phyloP scores from a whole-genome alignment of 2,797 vertebrate genomes.

The Myripristis jacobus region DNA sequence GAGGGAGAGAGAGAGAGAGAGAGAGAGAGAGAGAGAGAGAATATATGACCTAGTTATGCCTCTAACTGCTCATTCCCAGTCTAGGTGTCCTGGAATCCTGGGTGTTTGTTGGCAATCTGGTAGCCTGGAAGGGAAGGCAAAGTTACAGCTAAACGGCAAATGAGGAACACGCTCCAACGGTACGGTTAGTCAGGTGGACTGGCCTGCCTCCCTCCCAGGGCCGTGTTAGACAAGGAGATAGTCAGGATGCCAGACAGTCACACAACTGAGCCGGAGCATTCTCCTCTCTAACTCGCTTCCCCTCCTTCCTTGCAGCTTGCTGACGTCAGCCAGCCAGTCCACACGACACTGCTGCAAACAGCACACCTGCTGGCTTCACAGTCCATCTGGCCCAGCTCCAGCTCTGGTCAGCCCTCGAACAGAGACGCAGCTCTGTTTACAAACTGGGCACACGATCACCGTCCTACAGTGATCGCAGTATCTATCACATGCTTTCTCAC shows the following conservation, averaged over 20 bases:
- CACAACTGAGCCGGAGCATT: slow-evolving; percentile 45
- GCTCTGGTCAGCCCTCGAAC: slow-evolving; percentile 64
- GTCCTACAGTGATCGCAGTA: slow-evolving; percentile 45
- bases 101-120: slow-evolving; percentile 38
- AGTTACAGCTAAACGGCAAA: slow-evolving; percentile 44
- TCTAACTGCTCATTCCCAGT: slow-evolving; percentile 68
- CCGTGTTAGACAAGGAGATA: slow-evolving; percentile 50
- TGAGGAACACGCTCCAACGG: slow-evolving; percentile 30
- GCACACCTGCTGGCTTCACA: slow-evolving; percentile 80
- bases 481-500: slow-evolving; percentile 32
- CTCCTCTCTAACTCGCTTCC: slow-evolving; percentile 63
- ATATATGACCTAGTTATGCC: slow-evolving; percentile 77
- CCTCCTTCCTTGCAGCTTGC: slow-evolving; percentile 55
- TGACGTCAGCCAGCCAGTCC: slow-evolving; percentile 78
- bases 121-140: slow-evolving; percentile 40
- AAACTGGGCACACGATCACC: slow-evolving; percentile 61
- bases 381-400: slow-evolving; percentile 71
- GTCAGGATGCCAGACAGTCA: slow-evolving; percentile 62
- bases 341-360: slow-evolving; percentile 79
- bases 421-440: slow-evolving; percentile 71
- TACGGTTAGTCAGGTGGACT: slow-evolving; percentile 49
- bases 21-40: slow-evolving; percentile 40
- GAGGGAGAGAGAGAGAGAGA: slow-evolving; percentile 25
- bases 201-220: slow-evolving; percentile 10
- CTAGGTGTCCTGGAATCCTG: slow-evolving; percentile 69